These are phyloP conservation scores for Venustoraphidia nigricollis DNA, from an alignment of 2,888 invertebrate genomes.

Conservation along the genomic window DNA sequence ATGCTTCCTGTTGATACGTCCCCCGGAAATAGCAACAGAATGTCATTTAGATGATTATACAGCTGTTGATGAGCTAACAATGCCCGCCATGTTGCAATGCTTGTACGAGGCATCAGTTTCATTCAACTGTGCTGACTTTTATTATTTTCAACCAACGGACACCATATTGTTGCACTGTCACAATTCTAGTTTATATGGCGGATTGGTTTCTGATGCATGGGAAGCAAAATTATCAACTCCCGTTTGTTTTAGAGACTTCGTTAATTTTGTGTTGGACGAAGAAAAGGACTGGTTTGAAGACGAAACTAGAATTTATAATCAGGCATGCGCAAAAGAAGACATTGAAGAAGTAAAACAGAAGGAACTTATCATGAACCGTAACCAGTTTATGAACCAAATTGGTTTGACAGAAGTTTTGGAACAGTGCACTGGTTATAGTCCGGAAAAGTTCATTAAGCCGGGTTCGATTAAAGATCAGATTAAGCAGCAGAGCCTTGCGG, in stretches of 20 bases:
- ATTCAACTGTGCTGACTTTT: slow-evolving; percentile 13
- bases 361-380: background rate
- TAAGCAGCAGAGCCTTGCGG: background rate
- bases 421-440: slow-evolving; percentile 3
- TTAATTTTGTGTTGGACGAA: slow-evolving; percentile 17
- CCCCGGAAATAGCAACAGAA: no score
- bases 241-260: slow-evolving; percentile 20
- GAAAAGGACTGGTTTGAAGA: slow-evolving; percentile 17
- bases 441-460: slow-evolving; percentile 18
- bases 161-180: slow-evolving; percentile 17
- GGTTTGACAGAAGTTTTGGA: background rate
- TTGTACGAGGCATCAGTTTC: background rate
- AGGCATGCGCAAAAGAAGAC: slow-evolving; percentile 1
- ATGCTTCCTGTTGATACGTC: no score
- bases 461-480: slow-evolving; percentile 18
- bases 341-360: slow-evolving; percentile 8
- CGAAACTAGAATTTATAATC: slow-evolving; percentile 4
- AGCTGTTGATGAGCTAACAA: background rate
- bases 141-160: slow-evolving; percentile 19
- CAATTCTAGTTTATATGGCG: slow-evolving; percentile 8
- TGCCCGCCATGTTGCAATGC: background rate
- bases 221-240: slow-evolving; percentile 16
- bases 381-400: background rate
- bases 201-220: slow-evolving; percentile 4
- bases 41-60: background rate